Evolutionary conservation across 2,888 invertebrate genomes (phyloP).

Genomic region (Stomorhina lunata): DNA sequence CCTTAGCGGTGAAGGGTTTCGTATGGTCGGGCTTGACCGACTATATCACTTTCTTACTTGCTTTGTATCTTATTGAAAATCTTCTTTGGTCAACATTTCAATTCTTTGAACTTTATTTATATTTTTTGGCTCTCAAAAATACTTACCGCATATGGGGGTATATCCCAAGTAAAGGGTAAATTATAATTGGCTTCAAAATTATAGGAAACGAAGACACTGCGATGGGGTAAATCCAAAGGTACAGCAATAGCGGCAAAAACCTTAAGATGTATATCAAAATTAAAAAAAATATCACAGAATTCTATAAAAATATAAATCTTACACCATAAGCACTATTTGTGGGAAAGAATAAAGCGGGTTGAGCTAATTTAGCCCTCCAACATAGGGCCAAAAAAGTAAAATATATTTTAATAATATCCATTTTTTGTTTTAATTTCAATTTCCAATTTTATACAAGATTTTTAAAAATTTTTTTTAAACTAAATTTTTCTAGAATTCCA

Average conservation of each 20-base stretch:
- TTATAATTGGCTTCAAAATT: slow-evolving; percentile 87
- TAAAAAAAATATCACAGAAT: background rate
- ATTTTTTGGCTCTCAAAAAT: background rate
- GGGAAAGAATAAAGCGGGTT: slow-evolving; percentile 72
- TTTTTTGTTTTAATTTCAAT: slow-evolving; percentile 3
- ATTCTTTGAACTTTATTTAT: no score
- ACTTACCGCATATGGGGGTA: slow-evolving; percentile 75
- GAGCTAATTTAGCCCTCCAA: background rate
- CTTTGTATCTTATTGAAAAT: no score
- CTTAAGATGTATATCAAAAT: slow-evolving; percentile 77
- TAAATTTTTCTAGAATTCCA: background rate
- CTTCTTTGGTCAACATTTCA: no score
- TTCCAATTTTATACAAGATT: background rate
- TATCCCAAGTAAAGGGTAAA: slow-evolving; percentile 81
- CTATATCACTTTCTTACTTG: no score
- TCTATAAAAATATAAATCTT: slow-evolving; percentile 59
- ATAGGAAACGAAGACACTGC: slow-evolving; percentile 86
- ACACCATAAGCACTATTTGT: slow-evolving; percentile 77
- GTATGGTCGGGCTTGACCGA: no score
- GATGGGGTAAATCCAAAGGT: slow-evolving; percentile 85
- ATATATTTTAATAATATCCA: slow-evolving; percentile 24
- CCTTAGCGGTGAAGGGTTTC: no score
- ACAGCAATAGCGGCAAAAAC: slow-evolving; percentile 87
- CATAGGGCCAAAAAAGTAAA: background rate
- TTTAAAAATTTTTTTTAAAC: background rate